Percentiles rank a stretch among this genome's conserved stretches.
Conservation (phyloP, 2,113 vertebrate species). For the Aldabrachelys gigantea region DNA sequence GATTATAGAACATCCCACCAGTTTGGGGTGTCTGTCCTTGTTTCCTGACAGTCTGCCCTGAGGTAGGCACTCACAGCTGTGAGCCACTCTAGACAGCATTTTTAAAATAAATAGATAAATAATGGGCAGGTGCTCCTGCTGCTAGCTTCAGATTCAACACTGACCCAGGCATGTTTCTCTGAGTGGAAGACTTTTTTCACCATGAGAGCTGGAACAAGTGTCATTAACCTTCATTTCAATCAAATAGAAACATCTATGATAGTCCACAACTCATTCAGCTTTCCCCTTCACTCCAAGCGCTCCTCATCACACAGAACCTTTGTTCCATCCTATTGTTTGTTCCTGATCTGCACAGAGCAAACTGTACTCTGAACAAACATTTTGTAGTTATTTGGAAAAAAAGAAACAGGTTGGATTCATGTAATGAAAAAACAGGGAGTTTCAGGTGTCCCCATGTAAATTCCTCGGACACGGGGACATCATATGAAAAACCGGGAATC, state of each 20-base stretch:
- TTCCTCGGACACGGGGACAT: background rate
- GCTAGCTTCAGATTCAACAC: constrained; percentile 35
- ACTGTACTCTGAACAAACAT: background rate
- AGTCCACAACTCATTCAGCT: constrained; percentile 40
- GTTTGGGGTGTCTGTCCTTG: no score
- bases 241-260: constrained; percentile 36
- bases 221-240: constrained; percentile 60
- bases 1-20: no score
- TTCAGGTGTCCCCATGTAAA: background rate
- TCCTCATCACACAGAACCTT: constrained; percentile 28
- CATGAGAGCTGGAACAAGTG: constrained; percentile 16
- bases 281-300: constrained; percentile 6
- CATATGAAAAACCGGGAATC: accelerated
- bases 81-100: background rate
- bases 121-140: background rate
- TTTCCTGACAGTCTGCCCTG: background rate
- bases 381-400: background rate
- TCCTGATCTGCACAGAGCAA: constrained; percentile 36
- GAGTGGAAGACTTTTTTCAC: constrained; percentile 16
- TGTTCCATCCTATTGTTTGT: background rate
- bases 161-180: constrained; percentile 4
- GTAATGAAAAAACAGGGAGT: background rate
- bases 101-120: constrained; percentile 32
- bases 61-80: background rate
- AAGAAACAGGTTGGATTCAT: background rate